phyloP scores from a whole-genome alignment of 2,888 invertebrate species.

The Aleiodes testaceus region DNA sequence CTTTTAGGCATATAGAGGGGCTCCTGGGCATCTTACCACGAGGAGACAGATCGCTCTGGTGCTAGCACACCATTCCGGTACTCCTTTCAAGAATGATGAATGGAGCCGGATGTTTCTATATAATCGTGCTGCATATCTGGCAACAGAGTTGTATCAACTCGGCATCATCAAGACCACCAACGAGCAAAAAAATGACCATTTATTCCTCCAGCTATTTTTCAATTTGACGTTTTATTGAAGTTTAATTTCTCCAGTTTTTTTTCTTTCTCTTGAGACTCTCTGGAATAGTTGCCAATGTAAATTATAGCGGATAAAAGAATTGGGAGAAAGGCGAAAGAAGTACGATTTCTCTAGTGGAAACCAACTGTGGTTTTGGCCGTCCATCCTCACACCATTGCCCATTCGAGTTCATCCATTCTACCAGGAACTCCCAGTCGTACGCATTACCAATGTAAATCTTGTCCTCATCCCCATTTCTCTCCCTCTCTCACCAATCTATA shows the following conservation, averaged over 20 bases:
- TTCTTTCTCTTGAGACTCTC: too few relatives aligned
- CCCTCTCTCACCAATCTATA: constrained; percentile 16
- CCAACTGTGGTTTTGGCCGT: constrained; percentile 12
- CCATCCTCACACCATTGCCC: constrained; percentile 43
- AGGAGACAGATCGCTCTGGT: constrained; percentile 66
- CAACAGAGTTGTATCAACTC: constrained; percentile 47
- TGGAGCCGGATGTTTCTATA: constrained; percentile 68
- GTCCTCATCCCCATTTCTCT: background rate
- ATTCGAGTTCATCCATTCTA: constrained; percentile 45
- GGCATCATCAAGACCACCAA: constrained; percentile 36
- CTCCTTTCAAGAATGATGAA: constrained; percentile 64
- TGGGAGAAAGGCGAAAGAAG: background rate
- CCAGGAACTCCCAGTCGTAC: constrained; percentile 52
- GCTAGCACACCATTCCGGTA: constrained; percentile 55
- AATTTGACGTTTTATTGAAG: background rate
- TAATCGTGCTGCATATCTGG: constrained; percentile 62
- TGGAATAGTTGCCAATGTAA: too few relatives aligned
- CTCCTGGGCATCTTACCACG: constrained; percentile 66
- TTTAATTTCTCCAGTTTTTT: too few relatives aligned
- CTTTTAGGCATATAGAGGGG: background rate
- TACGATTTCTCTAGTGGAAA: background rate
- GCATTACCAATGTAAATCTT: constrained; percentile 67
- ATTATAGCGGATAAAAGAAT: background rate
- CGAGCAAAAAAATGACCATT: constrained; percentile 29
- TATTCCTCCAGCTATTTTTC: background rate